A percentile compares a stretch with the other conserved stretches of the same genome.
These are phyloP conservation scores for Drosophila monieri DNA, from an alignment of 2,888 invertebrate species.

Conservation along the genomic window DNA sequence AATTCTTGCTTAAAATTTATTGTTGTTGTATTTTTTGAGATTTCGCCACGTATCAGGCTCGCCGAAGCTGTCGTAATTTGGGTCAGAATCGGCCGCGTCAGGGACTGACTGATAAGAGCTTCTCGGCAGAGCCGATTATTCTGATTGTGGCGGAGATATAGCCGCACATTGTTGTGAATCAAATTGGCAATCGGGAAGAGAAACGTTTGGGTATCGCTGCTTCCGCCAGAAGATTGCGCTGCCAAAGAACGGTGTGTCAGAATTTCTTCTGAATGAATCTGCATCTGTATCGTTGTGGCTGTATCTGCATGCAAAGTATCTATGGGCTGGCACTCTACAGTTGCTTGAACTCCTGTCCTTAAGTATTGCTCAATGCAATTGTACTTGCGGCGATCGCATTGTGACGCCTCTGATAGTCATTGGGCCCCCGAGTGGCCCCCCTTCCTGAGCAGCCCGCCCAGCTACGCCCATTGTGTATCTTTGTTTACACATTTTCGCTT, in stretches of 20 bases:
- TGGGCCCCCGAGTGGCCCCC: neutral
- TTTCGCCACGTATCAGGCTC: conserved; percentile 64
- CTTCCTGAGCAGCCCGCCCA: conserved; percentile 1
- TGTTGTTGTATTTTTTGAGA: conserved; percentile 46
- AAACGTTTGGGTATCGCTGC: conserved; percentile 9
- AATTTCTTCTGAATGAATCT: conserved; percentile 3
- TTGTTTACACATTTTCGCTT: conserved; percentile 60
- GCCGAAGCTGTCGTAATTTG: conserved; percentile 65
- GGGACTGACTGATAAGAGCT: conserved; percentile 60
- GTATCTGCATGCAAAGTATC: conserved; percentile 14
- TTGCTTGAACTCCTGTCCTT: conserved; percentile 81
- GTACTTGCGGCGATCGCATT: conserved; percentile 39
- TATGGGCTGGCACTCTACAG: conserved; percentile 60
- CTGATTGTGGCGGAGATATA: conserved; percentile 29
- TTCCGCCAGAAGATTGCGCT: conserved; percentile 24
- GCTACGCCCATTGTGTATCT: conserved; percentile 47
- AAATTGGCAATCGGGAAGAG: conserved; percentile 43
- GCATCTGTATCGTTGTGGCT: conserved; percentile 7
- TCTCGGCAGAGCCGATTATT: conserved; percentile 20
- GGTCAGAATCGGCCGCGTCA: conserved; percentile 70
- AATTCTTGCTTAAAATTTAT: conserved; percentile 72
- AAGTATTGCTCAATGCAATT: conserved; percentile 48
- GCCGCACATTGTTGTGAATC: conserved; percentile 48
- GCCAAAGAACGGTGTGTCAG: neutral
- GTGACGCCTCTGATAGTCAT: conserved; percentile 47